These are phyloP conservation scores for Boloria euphrosyne DNA, from an alignment of 2,888 invertebrate genomes.

Conservation along the genomic window DNA sequence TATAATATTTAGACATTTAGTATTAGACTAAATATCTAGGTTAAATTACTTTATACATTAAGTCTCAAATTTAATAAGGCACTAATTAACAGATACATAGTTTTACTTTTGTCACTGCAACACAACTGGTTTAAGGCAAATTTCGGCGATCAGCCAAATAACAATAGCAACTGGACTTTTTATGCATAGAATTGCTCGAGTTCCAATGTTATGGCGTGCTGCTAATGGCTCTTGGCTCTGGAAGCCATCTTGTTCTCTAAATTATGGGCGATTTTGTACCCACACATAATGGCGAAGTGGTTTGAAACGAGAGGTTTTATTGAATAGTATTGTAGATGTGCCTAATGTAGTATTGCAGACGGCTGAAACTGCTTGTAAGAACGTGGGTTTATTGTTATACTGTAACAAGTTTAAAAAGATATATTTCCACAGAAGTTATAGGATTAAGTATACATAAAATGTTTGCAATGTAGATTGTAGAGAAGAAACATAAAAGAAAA, in stretches of 20 bases:
- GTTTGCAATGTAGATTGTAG: no score
- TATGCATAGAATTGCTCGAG: slow-evolving; percentile 30
- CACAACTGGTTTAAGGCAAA: slow-evolving; percentile 34
- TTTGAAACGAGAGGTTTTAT: slow-evolving; percentile 14
- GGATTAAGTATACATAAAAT: no score
- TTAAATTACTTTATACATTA: no score
- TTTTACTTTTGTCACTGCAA: slow-evolving; percentile 26
- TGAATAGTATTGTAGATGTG: slow-evolving; percentile 13
- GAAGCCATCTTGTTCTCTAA: slow-evolving; percentile 26
- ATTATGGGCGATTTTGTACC: slow-evolving; percentile 17
- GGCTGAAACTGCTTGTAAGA: no score
- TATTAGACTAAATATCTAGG: no score
- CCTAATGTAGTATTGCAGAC: not conserved
- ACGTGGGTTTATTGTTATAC: no score
- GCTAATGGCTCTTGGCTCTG: slow-evolving; percentile 33
- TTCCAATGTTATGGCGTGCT: slow-evolving; percentile 26
- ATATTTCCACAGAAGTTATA: no score
- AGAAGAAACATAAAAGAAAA: no score
- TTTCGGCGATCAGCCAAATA: slow-evolving; percentile 40
- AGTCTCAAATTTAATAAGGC: not conserved
- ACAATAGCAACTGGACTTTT: slow-evolving; percentile 28
- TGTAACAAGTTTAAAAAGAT: no score
- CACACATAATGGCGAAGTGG: slow-evolving; percentile 13
- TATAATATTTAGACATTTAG: no score
- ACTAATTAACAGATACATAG: not conserved